phyloP scores from a whole-genome alignment of 2,888 invertebrate species.

The Keiferia lycopersicella region DNA sequence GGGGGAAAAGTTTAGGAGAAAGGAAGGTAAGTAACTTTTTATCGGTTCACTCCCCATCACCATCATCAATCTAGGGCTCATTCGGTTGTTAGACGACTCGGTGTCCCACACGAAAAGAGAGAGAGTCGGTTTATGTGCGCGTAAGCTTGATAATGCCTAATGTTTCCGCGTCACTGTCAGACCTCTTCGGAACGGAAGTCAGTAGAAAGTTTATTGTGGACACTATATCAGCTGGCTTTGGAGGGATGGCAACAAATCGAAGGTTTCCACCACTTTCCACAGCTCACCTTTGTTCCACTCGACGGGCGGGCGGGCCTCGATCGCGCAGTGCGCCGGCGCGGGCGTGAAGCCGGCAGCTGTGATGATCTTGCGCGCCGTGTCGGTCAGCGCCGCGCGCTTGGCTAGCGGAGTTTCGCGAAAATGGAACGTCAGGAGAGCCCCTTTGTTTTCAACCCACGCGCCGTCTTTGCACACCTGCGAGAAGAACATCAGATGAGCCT shows the following conservation, averaged over 20 bases:
- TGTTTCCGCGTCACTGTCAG: too few relatives aligned
- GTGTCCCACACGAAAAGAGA: too few relatives aligned
- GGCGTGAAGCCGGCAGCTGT: slow-evolving; percentile 89
- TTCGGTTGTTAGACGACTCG: too few relatives aligned
- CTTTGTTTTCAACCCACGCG: slow-evolving; percentile 96
- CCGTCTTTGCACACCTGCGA: slow-evolving; percentile 90
- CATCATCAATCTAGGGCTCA: too few relatives aligned
- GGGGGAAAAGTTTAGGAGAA: background rate
- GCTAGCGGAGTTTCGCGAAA: slow-evolving; percentile 90
- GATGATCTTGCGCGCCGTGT: slow-evolving; percentile 87
- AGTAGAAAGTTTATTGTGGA: too few relatives aligned
- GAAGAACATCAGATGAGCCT: background rate
- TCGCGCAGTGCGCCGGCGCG: slow-evolving; percentile 90
- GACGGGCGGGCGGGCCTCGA: slow-evolving; percentile 95
- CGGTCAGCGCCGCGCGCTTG: slow-evolving; percentile 84
- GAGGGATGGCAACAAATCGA: too few relatives aligned
- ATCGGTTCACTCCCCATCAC: too few relatives aligned
- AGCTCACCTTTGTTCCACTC: slow-evolving; percentile 91
- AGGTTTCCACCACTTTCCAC: background rate
- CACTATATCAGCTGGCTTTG: too few relatives aligned
- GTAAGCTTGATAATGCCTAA: too few relatives aligned
- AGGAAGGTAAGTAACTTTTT: too few relatives aligned
- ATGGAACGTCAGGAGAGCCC: slow-evolving; percentile 92
- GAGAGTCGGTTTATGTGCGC: too few relatives aligned
- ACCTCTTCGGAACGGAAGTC: too few relatives aligned